Base-by-base conservation (phyloP, 2,888 invertebrate genomes). In the Macrophya annulata region DNA sequence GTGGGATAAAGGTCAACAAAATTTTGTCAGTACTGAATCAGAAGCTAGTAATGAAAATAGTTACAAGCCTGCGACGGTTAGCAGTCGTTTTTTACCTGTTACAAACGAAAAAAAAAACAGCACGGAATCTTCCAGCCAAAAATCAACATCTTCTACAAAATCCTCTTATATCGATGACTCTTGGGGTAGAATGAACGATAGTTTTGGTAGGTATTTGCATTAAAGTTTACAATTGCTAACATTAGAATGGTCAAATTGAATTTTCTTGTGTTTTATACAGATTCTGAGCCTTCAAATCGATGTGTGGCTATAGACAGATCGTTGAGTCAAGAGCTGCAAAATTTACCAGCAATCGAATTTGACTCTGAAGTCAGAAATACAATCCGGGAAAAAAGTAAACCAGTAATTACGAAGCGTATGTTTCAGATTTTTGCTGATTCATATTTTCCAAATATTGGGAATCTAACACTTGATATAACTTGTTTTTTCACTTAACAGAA, bases 1-100 rank as follows among this genome's bases (percentile, higher is more conserved):
- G 85, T 90, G 90, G 88, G 89, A 91, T 71, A 91, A 90, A 55
- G 88, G 88, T 59, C 86, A 87, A n/a, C 74, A 85, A 85, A 85
- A 81, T 68, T 31, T 76, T 48, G 9, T 9, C 4, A 48, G 45
- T 8, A 48, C 25, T 3, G 79, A 48, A 43, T 51, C 76, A 1
- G 77, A 9, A 25, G 71, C 76, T n/a, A 84, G 72, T 55, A 45
- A 77, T 21, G 84, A 82, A 45, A 74, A 79, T 4, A 79, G 51
- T 4, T 55, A 84, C 17, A 48, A 71, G 4, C 21, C 45, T 31
- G 85, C 15, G 12, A 51, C 9, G 31, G 37, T 68, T 48, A 45
- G 4, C 17, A 85, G 62, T 62, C 25, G 15, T 37, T 17, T 74
- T 21, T 55, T 12, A 48, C 17, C 51, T 6, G n/a, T 1, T 5